Conservation (phyloP, 2,113 vertebrate genomes). For the Periophthalmus modestus region DNA sequence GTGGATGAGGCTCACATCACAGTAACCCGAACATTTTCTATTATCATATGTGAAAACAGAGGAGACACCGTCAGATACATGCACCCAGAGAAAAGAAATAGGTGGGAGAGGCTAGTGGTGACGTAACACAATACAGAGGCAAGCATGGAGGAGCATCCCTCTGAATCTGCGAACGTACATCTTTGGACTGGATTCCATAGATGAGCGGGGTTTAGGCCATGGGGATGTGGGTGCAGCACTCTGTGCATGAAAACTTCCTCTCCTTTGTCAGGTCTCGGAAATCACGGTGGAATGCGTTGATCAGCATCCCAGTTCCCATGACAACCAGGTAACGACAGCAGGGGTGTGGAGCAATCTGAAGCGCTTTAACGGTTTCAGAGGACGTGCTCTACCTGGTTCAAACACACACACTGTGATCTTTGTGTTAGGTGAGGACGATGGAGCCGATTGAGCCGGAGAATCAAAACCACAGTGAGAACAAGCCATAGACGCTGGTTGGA, state of each 20-base stretch:
- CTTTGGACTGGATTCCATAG: conserved; percentile 59
- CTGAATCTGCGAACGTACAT: conserved; percentile 30
- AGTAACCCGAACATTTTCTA: no score
- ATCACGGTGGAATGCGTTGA: conserved; percentile 57
- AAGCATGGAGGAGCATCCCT: no score
- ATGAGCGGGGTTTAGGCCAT: conserved; percentile 59
- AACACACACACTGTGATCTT: conserved; percentile 58
- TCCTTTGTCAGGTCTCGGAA: conserved; percentile 45
- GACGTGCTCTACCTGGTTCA: conserved; percentile 56
- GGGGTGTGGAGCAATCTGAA: conserved; percentile 70
- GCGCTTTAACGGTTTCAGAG: conserved; percentile 68
- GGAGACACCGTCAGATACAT: no score
- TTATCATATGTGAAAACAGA: no score
- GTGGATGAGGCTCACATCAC: no score
- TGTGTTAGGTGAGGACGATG: conserved; percentile 58
- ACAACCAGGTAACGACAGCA: conserved; percentile 54
- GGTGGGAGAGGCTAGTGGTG: no score
- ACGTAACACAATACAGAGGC: no score
- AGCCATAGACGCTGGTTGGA: conserved; percentile 67
- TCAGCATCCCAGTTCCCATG: conserved; percentile 2
- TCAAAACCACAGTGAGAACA: conserved; percentile 50
- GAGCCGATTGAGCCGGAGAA: conserved; percentile 49
- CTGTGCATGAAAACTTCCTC: conserved; percentile 52
- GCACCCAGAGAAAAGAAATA: no score
- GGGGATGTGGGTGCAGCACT: conserved; percentile 58